Percentiles rank a stretch among this genome's conserved stretches.
Evolutionary conservation across 2,113 vertebrate species (phyloP).

Genomic region (Pleuronectes platessa): DNA sequence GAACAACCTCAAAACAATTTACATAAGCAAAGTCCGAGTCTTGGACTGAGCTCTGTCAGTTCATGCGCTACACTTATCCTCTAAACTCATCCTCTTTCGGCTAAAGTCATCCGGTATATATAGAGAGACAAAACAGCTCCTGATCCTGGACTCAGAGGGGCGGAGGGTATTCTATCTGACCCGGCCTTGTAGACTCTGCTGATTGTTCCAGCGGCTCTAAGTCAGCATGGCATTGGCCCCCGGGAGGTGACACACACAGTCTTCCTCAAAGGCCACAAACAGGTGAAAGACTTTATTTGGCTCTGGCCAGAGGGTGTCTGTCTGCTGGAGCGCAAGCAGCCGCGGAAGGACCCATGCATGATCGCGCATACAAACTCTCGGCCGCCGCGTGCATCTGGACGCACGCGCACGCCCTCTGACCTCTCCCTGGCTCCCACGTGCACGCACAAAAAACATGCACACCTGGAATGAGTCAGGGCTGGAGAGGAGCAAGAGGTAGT

Average conservation of each 20-base stretch:
- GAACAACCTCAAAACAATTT: slow-evolving; percentile 42
- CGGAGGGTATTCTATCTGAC: slow-evolving; percentile 57
- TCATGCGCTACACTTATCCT: slow-evolving; percentile 42
- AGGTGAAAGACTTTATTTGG: slow-evolving; percentile 81
- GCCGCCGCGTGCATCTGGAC: not conserved
- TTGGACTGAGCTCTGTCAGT: slow-evolving; percentile 35
- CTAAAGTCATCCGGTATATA: slow-evolving; percentile 28
- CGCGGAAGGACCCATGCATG: slow-evolving; percentile 13
- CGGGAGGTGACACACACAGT: slow-evolving; percentile 73
- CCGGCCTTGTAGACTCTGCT: slow-evolving; percentile 62
- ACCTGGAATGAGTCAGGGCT: slow-evolving; percentile 69
- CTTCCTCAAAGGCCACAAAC: slow-evolving; percentile 75
- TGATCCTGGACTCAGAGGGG: slow-evolving; percentile 42
- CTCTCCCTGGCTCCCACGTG: not conserved
- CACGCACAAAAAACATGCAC: slow-evolving; percentile 44
- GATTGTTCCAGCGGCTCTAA: slow-evolving; percentile 70
- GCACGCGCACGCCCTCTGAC: not conserved
- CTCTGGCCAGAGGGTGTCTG: slow-evolving; percentile 70
- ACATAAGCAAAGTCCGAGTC: slow-evolving; percentile 29
- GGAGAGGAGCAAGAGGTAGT: slow-evolving; percentile 42
- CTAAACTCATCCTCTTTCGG: slow-evolving; percentile 42
- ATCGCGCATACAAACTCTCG: not conserved
- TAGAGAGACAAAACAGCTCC: slow-evolving; percentile 54
- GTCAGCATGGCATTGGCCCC: slow-evolving; percentile 68
- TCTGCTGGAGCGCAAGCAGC: slow-evolving; percentile 53